Percentiles rank a stretch among this genome's conserved stretches.
Evolutionary conservation across 1,140 invertebrate genomes (phyloP).

Genomic region (Chionoecetes opilio): DNA sequence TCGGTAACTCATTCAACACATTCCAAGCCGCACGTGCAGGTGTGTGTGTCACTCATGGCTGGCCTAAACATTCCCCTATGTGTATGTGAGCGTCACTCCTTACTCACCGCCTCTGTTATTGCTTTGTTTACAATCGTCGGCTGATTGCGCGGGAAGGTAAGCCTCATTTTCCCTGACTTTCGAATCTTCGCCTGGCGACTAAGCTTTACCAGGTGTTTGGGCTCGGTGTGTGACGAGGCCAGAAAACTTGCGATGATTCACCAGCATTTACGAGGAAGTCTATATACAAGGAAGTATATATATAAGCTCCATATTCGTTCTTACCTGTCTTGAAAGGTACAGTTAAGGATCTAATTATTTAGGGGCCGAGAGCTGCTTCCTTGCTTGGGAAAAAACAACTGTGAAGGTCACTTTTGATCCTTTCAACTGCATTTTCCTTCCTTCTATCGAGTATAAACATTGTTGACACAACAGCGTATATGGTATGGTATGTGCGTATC

Average conservation of each 20-base stretch:
- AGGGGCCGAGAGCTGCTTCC: background rate
- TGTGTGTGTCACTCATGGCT: too few relatives aligned
- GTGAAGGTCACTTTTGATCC: too few relatives aligned
- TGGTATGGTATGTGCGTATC: too few relatives aligned
- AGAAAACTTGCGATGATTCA: background rate
- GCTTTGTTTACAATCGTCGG: too few relatives aligned
- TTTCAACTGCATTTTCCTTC: too few relatives aligned
- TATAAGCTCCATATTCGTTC: slow-evolving; percentile 3
- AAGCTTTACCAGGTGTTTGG: background rate
- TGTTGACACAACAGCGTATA: too few relatives aligned
- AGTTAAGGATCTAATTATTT: background rate
- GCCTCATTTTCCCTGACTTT: background rate
- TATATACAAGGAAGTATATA: background rate
- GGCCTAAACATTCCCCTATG: too few relatives aligned
- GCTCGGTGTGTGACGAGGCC: background rate
- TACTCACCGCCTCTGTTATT: too few relatives aligned
- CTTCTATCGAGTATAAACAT: too few relatives aligned
- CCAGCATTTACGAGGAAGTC: background rate
- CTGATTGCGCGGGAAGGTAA: background rate
- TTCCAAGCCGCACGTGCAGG: too few relatives aligned
- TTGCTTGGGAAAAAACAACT: background rate
- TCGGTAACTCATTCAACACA: too few relatives aligned
- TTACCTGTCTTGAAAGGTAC: background rate
- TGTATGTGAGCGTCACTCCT: too few relatives aligned
- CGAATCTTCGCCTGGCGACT: background rate